Conservation (phyloP, 2,888 invertebrate species). For the Mayetiola destructor region DNA sequence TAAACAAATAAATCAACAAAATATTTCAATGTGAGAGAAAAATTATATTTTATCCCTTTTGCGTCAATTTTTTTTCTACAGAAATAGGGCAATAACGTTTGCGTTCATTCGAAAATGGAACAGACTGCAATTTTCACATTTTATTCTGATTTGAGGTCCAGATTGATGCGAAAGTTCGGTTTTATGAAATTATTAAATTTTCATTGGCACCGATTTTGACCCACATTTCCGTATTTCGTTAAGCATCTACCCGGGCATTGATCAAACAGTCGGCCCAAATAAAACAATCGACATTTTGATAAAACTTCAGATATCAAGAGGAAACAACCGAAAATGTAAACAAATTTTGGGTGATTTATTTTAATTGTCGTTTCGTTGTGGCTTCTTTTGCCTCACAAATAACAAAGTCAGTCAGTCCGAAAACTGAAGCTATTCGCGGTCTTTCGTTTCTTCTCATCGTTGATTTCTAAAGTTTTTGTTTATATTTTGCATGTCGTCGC, state of each 20-base stretch:
- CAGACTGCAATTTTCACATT: no score
- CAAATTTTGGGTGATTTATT: background rate
- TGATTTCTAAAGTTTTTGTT: background rate
- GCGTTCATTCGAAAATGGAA: background rate
- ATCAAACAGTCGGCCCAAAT: no score
- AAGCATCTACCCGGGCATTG: background rate
- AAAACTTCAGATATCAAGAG: background rate
- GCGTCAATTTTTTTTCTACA: no score
- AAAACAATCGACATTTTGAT: background rate
- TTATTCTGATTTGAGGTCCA: no score
- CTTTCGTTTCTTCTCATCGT: background rate
- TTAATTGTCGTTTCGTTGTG: background rate
- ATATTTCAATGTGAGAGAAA: background rate
- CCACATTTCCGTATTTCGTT: background rate
- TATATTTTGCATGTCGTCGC: background rate
- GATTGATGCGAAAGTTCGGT: no score
- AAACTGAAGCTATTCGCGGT: background rate
- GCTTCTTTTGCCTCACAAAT: background rate
- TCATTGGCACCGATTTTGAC: background rate
- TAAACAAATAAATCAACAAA: background rate
- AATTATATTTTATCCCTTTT: no score
- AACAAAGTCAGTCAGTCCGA: no score
- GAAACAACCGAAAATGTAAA: background rate
- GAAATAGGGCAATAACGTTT: background rate
- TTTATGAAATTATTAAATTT: background rate